Evolutionary conservation across 2,888 invertebrate genomes (phyloP), one percentile per base, ranked within the genome.

Genomic region (Yponomeuta plumbellus): DNA sequence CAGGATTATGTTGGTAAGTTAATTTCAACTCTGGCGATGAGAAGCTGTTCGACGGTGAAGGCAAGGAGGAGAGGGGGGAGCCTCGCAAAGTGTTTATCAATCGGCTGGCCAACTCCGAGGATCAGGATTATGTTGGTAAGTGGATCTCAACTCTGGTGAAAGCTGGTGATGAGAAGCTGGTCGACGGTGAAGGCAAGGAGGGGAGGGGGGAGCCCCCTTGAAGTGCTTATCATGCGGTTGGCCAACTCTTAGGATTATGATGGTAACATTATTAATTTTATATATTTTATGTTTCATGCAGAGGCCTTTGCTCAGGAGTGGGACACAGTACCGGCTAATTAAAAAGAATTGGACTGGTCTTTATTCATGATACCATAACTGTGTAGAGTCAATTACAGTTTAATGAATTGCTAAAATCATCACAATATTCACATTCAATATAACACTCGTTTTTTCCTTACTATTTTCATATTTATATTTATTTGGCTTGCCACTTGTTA

Each of bases 61-160:
- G 64, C 59, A 78, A 71, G 64, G 83, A 81, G 0, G 80, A 79
- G 1, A 17, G 17, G 17, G 3, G 17, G 13, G 88, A 88, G 6
- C 78, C 76, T 26, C 73, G 81, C 1, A 88, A 89, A 66, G 92
- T 92, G 68, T 74, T 88, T 62, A 72, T 92, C 66, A 89, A 92
- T 44, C 88, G 86, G 74, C 74, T 92, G 72, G 82, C 87, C 1
- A 84, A 80, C 64, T 76, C 79, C 3, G 86, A 87, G 66, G 90
- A 90, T 66, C 81, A 82, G 69, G 90, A 90, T 70, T 89, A 88
- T 75, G 82, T 91, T 52, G 91, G 91, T 90, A 66, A 83, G 89
- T 78, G n/a, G 23, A 57, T 26, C 39, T 65, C 71, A 17, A 79
- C 80, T 0, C 69, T 80, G 3, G 72, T 80, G 2, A 68, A 77